Base-by-base conservation (phyloP, 2,797 vertebrate genomes). In the Lophius americanus region DNA sequence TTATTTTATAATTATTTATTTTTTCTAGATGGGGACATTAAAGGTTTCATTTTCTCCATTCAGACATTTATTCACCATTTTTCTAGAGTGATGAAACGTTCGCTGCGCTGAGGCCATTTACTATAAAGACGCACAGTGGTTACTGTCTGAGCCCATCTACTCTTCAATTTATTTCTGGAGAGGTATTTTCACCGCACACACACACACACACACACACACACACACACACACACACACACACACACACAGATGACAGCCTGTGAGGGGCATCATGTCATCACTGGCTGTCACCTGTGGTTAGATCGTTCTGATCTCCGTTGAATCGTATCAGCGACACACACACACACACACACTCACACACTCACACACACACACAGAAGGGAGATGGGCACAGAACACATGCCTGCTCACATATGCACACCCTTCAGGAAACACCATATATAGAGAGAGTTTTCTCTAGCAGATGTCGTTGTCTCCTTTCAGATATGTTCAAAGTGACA, bases 251-350 rank as follows among this genome's bases (percentile, higher is more conserved):
- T 1, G 12, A 47, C n/a, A n/a, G 46, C 4, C 11, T 47, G 10
- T 44, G 9, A 42, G 3, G 6, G 50, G 35, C 65, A 66, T 61
- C 68, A 71, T 81, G 75, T 75, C 73, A 81, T 85, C 68, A 63
- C 69, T 80, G 48, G 47, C 75, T 56, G 81, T 81, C 79, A 88
- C 85, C 75, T 75, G 42, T 39, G 58, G 70, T 49, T 42, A 64
- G 68, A 82, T 83, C 71, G 72, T 60, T 77, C 73, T 70, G 73
- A 81, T 85, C 75, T 82, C 65, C 69, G 63, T 82, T 57, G 68
- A 64, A 60, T 78, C 37, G 0, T 60, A 74, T 68, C 78, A 86
- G 82, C 80, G 80, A 82, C 84, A 76, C 55, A 0, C 4, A 73
- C 37, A 54, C 53, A 48, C 54, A 55, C 51, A 60, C 47, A 57